Conservation (phyloP, 2,113 vertebrate species). For the Addax nasomaculatus region DNA sequence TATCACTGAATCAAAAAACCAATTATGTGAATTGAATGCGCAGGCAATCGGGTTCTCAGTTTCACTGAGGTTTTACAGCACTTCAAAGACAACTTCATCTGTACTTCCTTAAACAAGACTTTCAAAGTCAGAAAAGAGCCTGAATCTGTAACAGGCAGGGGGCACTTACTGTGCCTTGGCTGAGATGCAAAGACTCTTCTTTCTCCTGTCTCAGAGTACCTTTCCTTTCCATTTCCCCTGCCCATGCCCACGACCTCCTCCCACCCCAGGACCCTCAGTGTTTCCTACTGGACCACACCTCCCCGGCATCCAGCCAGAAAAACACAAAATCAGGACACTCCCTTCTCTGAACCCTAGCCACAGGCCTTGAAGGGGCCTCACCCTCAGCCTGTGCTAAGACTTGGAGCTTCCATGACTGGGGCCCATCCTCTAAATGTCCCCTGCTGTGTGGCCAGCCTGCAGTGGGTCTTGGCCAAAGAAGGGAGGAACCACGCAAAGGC, state of each 20-base stretch:
- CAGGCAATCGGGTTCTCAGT: not conserved
- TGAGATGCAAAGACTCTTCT: not conserved
- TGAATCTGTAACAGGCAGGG: not conserved
- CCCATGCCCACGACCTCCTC: not conserved
- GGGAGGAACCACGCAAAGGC: not conserved
- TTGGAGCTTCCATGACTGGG: not conserved
- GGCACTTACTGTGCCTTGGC: not conserved
- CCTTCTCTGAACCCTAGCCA: not conserved
- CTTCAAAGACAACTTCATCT: not conserved
- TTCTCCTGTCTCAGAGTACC: not conserved
- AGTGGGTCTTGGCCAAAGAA: not conserved
- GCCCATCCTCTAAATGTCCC: not conserved
- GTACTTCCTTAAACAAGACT: not conserved
- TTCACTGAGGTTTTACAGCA: constrained; percentile 2
- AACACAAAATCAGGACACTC: not conserved
- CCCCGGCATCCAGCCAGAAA: not conserved
- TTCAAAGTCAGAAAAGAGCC: not conserved
- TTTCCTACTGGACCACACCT: not conserved
- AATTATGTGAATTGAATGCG: not conserved
- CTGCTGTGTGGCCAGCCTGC: not conserved
- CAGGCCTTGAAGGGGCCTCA: not conserved
- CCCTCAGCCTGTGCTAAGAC: not conserved
- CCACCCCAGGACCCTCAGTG: not conserved
- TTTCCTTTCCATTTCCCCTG: not conserved
- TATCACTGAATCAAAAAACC: not conserved